Conservation (phyloP, 1,140 invertebrate genomes). For the Lasaia peninsularis region DNA sequence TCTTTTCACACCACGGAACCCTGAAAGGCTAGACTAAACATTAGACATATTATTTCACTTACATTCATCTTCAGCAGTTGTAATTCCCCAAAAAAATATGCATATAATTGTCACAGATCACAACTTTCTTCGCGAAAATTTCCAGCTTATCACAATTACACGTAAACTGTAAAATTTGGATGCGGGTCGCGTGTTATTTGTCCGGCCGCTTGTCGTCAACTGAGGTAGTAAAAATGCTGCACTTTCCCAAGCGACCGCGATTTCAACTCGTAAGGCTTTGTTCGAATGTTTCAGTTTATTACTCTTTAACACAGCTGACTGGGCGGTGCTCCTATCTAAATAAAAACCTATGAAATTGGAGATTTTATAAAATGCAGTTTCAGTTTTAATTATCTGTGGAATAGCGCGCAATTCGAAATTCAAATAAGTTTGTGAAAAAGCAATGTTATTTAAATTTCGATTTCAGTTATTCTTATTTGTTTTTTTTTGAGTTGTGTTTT, state of each 20-base stretch:
- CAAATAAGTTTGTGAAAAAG: no score
- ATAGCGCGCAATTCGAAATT: no score
- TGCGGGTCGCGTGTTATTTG: constrained; percentile 27
- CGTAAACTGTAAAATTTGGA: constrained; percentile 31
- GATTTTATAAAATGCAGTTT: no score
- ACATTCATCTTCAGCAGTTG: constrained; percentile 42
- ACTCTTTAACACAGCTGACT: constrained; percentile 8
- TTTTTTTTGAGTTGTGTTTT: no score
- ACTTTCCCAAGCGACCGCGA: constrained; percentile 47
- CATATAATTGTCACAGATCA: constrained; percentile 26
- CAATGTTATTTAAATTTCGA: no score
- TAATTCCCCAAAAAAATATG: background rate
- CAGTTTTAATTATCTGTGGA: no score
- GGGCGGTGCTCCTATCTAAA: background rate
- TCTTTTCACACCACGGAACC: constrained; percentile 1
- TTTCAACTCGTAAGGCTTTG: constrained; percentile 18
- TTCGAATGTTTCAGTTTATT: background rate
- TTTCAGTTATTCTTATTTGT: no score
- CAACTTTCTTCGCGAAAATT: constrained; percentile 48
- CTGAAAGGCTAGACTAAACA: background rate
- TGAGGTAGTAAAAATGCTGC: constrained; percentile 28
- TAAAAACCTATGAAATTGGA: no score
- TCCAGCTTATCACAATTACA: constrained; percentile 33
- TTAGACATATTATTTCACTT: constrained; percentile 23
- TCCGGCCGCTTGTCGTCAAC: constrained; percentile 28